Evolutionary conservation across 2,888 invertebrate species (phyloP).

Genomic region (Apodemia zela): DNA sequence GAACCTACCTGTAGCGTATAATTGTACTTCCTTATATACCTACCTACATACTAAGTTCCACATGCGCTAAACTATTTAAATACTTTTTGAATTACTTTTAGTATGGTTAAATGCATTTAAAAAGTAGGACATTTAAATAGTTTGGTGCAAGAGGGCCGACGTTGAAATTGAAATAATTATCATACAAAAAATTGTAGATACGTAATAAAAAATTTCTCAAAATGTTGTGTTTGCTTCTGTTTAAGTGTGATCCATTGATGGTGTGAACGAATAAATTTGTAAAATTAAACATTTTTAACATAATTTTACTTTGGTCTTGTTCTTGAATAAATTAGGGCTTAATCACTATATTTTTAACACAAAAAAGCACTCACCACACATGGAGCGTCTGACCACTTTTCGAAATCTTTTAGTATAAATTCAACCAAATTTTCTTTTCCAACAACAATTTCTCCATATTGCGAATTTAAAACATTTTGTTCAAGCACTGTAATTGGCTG

Average conservation of each 20-base stretch:
- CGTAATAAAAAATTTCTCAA: background rate
- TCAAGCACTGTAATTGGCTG: constrained; percentile 55
- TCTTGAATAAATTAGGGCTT: background rate
- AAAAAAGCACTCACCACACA: constrained; percentile 80
- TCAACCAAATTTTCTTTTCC: constrained; percentile 81
- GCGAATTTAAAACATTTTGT: constrained; percentile 54
- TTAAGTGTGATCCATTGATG: no score
- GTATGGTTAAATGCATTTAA: no score
- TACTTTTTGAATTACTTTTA: no score
- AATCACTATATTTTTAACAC: background rate
- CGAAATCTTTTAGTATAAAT: constrained; percentile 78
- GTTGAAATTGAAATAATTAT: background rate
- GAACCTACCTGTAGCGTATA: no score
- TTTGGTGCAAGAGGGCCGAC: no score
- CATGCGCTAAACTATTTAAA: no score
- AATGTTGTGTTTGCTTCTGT: no score
- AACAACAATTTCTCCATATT: constrained; percentile 74
- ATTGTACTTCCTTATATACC: no score
- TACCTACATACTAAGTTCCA: no score
- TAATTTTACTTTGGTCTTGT: background rate
- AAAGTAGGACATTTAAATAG: no score
- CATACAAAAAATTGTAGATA: background rate
- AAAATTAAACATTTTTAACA: background rate
- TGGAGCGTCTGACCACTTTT: constrained; percentile 79
- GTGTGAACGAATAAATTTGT: no score